These are phyloP conservation scores for Pantherophis alleghaniensis DNA, from an alignment of 2,797 vertebrate genomes.

Conservation along the genomic window DNA sequence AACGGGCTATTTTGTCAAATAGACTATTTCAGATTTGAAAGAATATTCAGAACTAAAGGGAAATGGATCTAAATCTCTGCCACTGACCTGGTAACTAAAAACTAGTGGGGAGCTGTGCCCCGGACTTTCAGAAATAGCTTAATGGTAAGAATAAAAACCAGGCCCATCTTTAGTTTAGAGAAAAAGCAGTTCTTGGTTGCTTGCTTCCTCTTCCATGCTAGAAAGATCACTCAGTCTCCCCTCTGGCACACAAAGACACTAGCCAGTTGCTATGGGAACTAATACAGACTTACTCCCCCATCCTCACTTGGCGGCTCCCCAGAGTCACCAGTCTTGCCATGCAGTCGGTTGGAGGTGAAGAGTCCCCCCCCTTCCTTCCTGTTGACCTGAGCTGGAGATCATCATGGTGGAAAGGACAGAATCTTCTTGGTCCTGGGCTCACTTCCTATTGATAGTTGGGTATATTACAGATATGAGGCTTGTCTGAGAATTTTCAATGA, in stretches of 20 bases:
- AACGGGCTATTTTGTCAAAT: not conserved
- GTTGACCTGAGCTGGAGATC: not conserved
- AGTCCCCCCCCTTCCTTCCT: not conserved
- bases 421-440: not conserved
- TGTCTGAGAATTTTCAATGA: not conserved
- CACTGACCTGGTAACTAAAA: not conserved
- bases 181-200: not conserved
- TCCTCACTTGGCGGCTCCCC: not conserved
- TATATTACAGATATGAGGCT: not conserved
- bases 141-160: not conserved
- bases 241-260: not conserved
- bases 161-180: not conserved
- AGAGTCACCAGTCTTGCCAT: not conserved
- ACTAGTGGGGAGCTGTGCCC: not conserved
- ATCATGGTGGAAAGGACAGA: not conserved
- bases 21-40: not conserved
- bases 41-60: not conserved
- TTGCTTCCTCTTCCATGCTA: not conserved
- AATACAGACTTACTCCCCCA: not conserved
- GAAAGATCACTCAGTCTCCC: not conserved
- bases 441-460: not conserved
- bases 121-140: not conserved
- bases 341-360: not conserved
- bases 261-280: not conserved
- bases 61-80: not conserved